A percentile compares a stretch with the other conserved stretches of the same genome.
Conservation (phyloP, 1,140 invertebrate genomes). For the Pristionchus pacificus region DNA sequence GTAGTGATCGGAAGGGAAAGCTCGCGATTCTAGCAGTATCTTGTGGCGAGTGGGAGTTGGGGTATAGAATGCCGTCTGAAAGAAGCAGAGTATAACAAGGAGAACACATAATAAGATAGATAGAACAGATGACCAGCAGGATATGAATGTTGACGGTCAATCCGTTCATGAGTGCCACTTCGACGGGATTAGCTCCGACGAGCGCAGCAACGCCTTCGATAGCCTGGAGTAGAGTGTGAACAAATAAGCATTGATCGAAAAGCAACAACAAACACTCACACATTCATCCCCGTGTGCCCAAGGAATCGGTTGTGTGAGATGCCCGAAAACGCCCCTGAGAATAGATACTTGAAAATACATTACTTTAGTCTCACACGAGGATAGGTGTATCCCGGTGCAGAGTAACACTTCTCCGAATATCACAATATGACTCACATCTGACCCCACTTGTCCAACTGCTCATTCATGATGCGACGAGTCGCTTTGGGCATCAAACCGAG, state of each 20-base stretch:
- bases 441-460: constrained; percentile 49
- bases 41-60: constrained; percentile 64
- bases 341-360: neutral
- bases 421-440: constrained; percentile 38
- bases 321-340: constrained; percentile 61
- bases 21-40: constrained; percentile 65
- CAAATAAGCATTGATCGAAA: no score
- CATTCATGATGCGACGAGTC: constrained; percentile 37
- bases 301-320: constrained; percentile 58
- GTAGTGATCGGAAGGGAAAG: constrained; percentile 68
- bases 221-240: constrained; percentile 14
- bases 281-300: constrained; percentile 61
- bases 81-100: neutral
- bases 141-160: constrained; percentile 61
- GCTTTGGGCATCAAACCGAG: constrained; percentile 49
- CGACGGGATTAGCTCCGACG: constrained; percentile 58
- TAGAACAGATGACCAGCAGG: no score
- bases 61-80: constrained; percentile 62
- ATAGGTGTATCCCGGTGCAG: no score
- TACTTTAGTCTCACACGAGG: no score
- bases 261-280: no score
- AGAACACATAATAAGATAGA: no score
- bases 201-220: constrained; percentile 57
- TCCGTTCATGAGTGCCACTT: constrained; percentile 62
- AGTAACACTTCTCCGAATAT: no score